A percentile compares a stretch with the other conserved stretches of the same genome.
Evolutionary conservation across 2,888 invertebrate species (phyloP).

Genomic region (Drosophila nr. fundita): DNA sequence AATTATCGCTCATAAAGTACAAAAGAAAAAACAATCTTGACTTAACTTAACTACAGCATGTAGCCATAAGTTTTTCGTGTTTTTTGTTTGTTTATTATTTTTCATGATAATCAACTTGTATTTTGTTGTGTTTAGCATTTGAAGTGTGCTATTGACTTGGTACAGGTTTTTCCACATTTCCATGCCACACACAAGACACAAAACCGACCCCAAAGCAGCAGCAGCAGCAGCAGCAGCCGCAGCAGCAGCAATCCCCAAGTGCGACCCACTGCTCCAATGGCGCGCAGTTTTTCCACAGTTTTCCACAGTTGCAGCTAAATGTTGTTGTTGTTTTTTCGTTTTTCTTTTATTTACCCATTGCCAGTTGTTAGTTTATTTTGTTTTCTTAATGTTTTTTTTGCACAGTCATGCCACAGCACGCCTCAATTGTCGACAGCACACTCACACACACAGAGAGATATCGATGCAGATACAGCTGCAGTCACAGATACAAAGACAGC

Average conservation of each 20-base stretch:
- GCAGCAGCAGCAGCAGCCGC: background rate
- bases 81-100: slow-evolving; percentile 40
- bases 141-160: slow-evolving; percentile 58
- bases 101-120: slow-evolving; percentile 44
- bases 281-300: slow-evolving; percentile 41
- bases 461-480: slow-evolving; percentile 9
- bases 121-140: slow-evolving; percentile 17
- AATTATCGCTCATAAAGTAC: slow-evolving; percentile 68
- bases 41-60: slow-evolving; percentile 43
- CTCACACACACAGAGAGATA: background rate
- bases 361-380: slow-evolving; percentile 36
- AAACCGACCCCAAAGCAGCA: slow-evolving; percentile 37
- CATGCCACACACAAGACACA: slow-evolving; percentile 39
- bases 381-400: slow-evolving; percentile 38
- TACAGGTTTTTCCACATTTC: slow-evolving; percentile 76
- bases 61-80: slow-evolving; percentile 49
- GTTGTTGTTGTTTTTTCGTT: slow-evolving; percentile 18
- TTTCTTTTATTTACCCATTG: slow-evolving; percentile 20
- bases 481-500: slow-evolving; percentile 12
- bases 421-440: slow-evolving; percentile 54
- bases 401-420: slow-evolving; percentile 65
- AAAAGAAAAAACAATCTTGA: slow-evolving; percentile 39
- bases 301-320: slow-evolving; percentile 40
- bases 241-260: slow-evolving; percentile 38
- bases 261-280: slow-evolving; percentile 76